phyloP scores from a whole-genome alignment of 1,140 invertebrate species.

The Ptiloglossa arizonensis region DNA sequence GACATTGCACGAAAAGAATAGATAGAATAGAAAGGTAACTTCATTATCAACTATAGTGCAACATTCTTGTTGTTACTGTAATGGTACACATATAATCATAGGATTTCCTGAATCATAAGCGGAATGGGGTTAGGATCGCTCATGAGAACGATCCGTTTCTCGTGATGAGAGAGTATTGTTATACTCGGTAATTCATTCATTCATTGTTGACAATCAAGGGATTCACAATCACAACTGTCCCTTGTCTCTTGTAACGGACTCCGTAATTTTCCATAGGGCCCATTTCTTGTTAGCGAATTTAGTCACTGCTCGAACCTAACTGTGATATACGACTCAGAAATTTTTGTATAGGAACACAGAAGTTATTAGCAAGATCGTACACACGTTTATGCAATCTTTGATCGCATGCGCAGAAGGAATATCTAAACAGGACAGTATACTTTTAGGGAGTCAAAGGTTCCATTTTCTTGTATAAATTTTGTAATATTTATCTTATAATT shows the following conservation, averaged over 20 bases:
- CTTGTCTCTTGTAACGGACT: conserved; percentile 37
- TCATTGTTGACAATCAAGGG: conserved; percentile 33
- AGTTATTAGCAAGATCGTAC: not conserved
- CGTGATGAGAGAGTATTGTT: not conserved
- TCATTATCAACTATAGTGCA: not conserved
- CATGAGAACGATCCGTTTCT: not conserved
- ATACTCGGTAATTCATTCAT: conserved; percentile 6
- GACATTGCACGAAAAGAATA: not conserved
- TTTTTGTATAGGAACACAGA: not conserved
- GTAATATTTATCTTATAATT: no score
- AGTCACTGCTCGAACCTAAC: not conserved
- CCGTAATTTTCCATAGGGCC: conserved; percentile 63
- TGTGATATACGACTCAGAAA: not conserved
- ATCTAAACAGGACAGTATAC: not conserved
- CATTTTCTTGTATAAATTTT: not conserved
- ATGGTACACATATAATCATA: no score
- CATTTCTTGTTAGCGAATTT: conserved; percentile 37
- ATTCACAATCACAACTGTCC: conserved; percentile 13
- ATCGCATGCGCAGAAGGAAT: conserved; percentile 6
- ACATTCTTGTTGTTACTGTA: not conserved
- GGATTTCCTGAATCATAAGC: not conserved
- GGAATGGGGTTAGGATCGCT: not conserved
- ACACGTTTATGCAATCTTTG: not conserved
- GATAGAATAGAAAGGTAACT: not conserved
- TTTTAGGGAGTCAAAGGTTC: not conserved